Conservation (phyloP, 2,888 invertebrate species). For the Morinoia aosen region DNA sequence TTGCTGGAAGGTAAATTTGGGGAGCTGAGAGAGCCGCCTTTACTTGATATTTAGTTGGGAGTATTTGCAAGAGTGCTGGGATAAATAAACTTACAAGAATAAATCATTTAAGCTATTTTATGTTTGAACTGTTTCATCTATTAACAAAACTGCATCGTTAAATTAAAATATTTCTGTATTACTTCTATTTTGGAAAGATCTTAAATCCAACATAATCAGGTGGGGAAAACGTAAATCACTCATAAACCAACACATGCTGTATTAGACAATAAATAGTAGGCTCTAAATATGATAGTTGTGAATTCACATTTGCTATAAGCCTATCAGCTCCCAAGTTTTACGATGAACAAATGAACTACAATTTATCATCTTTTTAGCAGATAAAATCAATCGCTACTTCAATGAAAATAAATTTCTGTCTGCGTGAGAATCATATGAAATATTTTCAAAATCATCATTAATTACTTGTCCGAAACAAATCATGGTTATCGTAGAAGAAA, state of each 20-base stretch:
- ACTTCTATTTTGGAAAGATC: no score
- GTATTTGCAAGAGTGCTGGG: background rate
- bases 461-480: no score
- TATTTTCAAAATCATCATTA: no score
- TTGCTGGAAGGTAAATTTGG: background rate
- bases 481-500: no score
- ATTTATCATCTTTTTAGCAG: no score
- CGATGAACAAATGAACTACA: background rate
- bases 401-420: no score
- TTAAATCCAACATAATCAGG: no score
- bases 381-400: no score
- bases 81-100: background rate
- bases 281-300: no score
- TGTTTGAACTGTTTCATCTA: background rate
- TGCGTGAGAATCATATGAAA: no score
- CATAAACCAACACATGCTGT: background rate
- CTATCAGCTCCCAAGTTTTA: background rate
- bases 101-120: background rate
- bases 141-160: background rate
- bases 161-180: background rate
- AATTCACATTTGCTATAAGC: no score
- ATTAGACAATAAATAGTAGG: background rate
- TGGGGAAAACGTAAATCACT: no score
- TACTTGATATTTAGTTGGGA: background rate
- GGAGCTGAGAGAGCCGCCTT: background rate